phyloP scores from a whole-genome alignment of 1,140 invertebrate species.

The Calosoma granatense region DNA sequence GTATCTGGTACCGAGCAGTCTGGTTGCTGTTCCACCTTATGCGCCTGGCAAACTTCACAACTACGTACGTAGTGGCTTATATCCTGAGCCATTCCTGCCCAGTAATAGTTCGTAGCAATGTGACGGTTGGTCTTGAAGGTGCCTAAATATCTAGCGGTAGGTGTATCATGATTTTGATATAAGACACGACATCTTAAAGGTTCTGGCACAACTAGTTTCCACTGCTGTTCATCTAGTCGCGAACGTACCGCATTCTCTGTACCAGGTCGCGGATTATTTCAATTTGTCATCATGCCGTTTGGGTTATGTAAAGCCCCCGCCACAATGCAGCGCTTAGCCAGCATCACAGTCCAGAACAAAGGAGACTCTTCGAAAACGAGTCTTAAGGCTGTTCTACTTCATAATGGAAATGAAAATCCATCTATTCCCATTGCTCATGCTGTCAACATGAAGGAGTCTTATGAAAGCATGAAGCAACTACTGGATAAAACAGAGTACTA shows the following conservation, averaged over 20 bases:
- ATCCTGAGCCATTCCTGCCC: neutral
- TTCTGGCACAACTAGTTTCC: neutral
- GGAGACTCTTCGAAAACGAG: slow-evolving; percentile 25
- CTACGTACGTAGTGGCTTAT: neutral
- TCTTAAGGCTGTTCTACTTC: slow-evolving; percentile 30
- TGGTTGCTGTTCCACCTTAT: neutral
- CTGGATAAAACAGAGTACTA: too few relatives aligned
- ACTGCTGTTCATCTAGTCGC: neutral
- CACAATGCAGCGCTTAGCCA: slow-evolving; percentile 16
- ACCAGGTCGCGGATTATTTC: slow-evolving; percentile 30
- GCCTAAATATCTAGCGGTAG: neutral
- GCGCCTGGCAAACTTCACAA: too few relatives aligned
- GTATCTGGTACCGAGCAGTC: neutral
- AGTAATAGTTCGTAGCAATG: neutral
- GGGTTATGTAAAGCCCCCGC: slow-evolving; percentile 31
- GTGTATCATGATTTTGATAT: neutral
- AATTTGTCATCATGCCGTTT: slow-evolving; percentile 36
- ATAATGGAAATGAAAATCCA: slow-evolving; percentile 29
- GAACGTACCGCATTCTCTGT: slow-evolving; percentile 39
- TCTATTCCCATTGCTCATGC: slow-evolving; percentile 28
- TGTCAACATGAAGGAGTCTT: slow-evolving; percentile 26
- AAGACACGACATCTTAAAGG: neutral
- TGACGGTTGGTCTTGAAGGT: neutral
- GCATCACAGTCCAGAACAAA: too few relatives aligned
- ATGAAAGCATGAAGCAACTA: too few relatives aligned